A percentile compares a stretch with the other conserved stretches of the same genome.
Conservation (phyloP, 2,113 vertebrate genomes). For the Xenopus laevis region DNA sequence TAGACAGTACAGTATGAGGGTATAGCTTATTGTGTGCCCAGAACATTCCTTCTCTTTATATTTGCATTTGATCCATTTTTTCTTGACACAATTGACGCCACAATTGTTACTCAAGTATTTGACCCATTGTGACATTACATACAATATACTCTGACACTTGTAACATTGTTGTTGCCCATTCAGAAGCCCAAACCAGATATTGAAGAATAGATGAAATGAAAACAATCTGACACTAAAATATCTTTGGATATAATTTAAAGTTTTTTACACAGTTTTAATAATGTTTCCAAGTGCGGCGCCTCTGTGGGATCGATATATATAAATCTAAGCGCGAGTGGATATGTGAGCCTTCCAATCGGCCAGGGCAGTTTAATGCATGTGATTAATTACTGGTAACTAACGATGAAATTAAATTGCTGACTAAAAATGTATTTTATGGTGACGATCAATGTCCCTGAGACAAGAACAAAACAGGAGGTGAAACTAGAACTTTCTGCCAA, state of each 20-base stretch:
- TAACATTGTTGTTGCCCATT: too few species aligned
- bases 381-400: conserved; percentile 36
- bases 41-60: too few species aligned
- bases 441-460: conserved; percentile 17
- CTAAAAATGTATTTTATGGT: conserved; percentile 27
- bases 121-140: too few species aligned
- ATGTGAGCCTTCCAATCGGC: conserved; percentile 20
- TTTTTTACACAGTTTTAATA: conserved; percentile 38
- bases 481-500: neutral
- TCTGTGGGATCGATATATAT: conserved; percentile 39
- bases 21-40: too few species aligned
- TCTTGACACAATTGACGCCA: too few species aligned
- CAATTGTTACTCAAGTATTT: too few species aligned
- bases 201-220: too few species aligned
- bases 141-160: too few species aligned
- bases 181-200: too few species aligned
- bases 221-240: too few species aligned
- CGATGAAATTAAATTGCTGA: conserved; percentile 36
- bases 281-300: conserved; percentile 14
- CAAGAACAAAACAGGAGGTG: neutral
- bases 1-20: too few species aligned
- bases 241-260: neutral
- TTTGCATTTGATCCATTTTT: too few species aligned
- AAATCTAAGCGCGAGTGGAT: conserved; percentile 15
- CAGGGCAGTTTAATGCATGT: conserved; percentile 22